Evolutionary conservation across 2,888 invertebrate species (phyloP).

Genomic region (Acanthosepion lycidas): DNA sequence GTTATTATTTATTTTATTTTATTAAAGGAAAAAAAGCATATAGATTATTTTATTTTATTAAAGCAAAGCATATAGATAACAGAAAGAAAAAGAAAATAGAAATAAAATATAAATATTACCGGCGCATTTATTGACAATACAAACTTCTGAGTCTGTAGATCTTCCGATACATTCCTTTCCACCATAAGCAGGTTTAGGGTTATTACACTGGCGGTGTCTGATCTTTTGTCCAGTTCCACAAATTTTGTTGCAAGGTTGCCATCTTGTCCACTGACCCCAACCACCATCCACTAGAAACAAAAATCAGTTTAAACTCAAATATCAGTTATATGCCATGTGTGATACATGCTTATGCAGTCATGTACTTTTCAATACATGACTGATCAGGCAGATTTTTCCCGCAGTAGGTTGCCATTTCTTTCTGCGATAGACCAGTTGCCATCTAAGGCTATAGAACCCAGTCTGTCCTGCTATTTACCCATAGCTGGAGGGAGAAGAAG

Average conservation of each 20-base stretch:
- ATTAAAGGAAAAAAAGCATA: too few species aligned
- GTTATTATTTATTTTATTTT: too few species aligned
- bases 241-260: slow-evolving; percentile 75
- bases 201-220: slow-evolving; percentile 75
- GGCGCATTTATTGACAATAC: slow-evolving; percentile 75
- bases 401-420: too few species aligned
- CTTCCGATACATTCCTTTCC: slow-evolving; percentile 75
- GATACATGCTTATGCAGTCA: too few species aligned
- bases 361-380: too few species aligned
- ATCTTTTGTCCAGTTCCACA: slow-evolving; percentile 75
- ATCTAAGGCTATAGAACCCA: too few species aligned
- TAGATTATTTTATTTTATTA: neutral
- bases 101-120: slow-evolving; percentile 54
- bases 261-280: slow-evolving; percentile 76
- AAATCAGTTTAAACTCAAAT: neutral
- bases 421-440: too few species aligned
- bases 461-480: too few species aligned
- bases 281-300: slow-evolving; percentile 55
- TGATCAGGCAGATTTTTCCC: too few species aligned
- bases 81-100: neutral
- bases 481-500: too few species aligned
- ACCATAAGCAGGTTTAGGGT: slow-evolving; percentile 74
- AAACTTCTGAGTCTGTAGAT: slow-evolving; percentile 74
- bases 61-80: neutral
- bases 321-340: too few species aligned